Evolutionary conservation across 1,140 invertebrate species (phyloP).

Genomic region (Lerema accius): DNA sequence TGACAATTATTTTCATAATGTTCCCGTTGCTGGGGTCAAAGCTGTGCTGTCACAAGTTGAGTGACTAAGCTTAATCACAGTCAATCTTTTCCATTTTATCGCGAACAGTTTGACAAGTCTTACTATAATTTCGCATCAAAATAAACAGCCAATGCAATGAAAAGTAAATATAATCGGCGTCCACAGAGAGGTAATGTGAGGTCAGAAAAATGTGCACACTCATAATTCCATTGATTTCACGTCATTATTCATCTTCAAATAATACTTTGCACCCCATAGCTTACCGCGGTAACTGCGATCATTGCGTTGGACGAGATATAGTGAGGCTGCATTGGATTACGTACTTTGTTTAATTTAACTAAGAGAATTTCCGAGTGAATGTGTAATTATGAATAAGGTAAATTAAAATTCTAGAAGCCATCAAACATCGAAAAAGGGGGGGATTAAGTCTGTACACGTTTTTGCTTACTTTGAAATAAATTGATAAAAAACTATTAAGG

Average conservation of each 20-base stretch:
- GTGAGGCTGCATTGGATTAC: constrained; percentile 9
- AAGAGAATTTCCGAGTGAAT: too few species aligned
- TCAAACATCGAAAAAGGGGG: too few species aligned
- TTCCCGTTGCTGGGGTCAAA: too few species aligned
- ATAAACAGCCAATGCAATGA: constrained; percentile 54
- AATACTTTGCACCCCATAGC: constrained; percentile 80
- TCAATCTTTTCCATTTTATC: constrained; percentile 2
- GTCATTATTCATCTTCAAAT: constrained; percentile 79
- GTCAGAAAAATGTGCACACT: constrained; percentile 73
- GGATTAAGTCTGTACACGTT: too few species aligned
- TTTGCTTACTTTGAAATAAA: too few species aligned
- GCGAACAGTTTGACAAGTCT: background rate
- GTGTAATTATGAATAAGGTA: too few species aligned
- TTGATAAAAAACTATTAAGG: too few species aligned
- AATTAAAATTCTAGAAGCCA: too few species aligned
- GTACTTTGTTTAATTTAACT: constrained; percentile 3
- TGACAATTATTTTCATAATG: too few species aligned
- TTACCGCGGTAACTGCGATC: constrained; percentile 60
- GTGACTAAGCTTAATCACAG: too few species aligned
- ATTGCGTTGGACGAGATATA: constrained; percentile 39
- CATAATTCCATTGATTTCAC: constrained; percentile 71
- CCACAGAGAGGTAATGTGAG: constrained; percentile 43
- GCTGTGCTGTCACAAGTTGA: too few species aligned
- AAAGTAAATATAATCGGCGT: constrained; percentile 61
- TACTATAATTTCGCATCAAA: constrained; percentile 28